Conservation (phyloP, 2,797 vertebrate species). For the Sebastes minor region DNA sequence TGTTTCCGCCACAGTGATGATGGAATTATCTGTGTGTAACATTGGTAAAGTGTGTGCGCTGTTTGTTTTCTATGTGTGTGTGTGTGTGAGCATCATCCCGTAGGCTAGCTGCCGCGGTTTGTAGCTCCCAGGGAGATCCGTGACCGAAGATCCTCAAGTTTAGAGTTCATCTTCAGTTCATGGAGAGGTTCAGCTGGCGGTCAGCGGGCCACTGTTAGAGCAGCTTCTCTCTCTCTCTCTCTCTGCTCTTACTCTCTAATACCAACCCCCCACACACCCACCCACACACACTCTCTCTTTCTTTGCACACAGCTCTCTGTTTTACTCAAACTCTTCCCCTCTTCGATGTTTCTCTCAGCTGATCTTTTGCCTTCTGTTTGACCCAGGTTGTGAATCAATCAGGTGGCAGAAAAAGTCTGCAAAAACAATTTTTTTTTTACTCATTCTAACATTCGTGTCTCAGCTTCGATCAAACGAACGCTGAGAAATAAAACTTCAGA, state of each 20-base stretch:
- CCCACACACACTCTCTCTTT: slow-evolving; percentile 18
- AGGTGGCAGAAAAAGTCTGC: slow-evolving; percentile 28
- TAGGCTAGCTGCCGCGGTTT: slow-evolving; percentile 60
- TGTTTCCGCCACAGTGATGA: slow-evolving; percentile 34
- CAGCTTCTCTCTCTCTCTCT: slow-evolving; percentile 35
- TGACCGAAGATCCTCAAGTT: slow-evolving; percentile 83
- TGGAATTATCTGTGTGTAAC: slow-evolving; percentile 53
- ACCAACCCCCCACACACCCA: slow-evolving; percentile 32
- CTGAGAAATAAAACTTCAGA: background rate
- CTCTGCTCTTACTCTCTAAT: slow-evolving; percentile 48
- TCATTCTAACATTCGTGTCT: background rate
- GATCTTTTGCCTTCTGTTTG: slow-evolving; percentile 60
- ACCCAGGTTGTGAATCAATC: slow-evolving; percentile 44
- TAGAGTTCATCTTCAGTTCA: slow-evolving; percentile 87
- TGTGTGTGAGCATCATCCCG: slow-evolving; percentile 53
- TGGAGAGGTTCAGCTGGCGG: slow-evolving; percentile 81
- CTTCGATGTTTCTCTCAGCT: slow-evolving; percentile 35
- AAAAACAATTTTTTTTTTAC: slow-evolving; percentile 19
- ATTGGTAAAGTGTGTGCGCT: slow-evolving; percentile 24
- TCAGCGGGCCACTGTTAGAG: slow-evolving; percentile 76
- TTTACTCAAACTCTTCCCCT: slow-evolving; percentile 20
- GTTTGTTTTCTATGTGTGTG: slow-evolving; percentile 20
- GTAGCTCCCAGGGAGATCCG: slow-evolving; percentile 81
- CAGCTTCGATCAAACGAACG: background rate
- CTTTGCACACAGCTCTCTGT: slow-evolving; percentile 52